Conservation (phyloP, 1,140 invertebrate genomes). For the Orius laevigatus region DNA sequence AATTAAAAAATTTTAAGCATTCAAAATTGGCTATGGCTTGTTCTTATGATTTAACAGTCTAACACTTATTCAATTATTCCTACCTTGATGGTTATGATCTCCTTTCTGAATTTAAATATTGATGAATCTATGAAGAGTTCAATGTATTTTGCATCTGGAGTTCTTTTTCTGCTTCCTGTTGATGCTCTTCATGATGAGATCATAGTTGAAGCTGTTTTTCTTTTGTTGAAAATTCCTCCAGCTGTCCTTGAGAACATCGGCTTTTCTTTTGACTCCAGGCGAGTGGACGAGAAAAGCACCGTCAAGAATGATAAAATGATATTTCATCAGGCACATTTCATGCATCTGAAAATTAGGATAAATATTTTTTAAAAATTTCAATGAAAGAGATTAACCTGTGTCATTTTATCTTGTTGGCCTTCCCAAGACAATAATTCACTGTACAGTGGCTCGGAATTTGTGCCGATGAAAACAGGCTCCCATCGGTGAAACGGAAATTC, state of each 20-base stretch:
- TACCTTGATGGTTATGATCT: too few relatives aligned
- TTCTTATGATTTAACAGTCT: too few relatives aligned
- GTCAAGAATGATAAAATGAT: conserved; percentile 56
- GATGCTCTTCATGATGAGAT: conserved; percentile 15
- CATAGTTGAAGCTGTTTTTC: conserved; percentile 16
- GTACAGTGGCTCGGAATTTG: conserved; percentile 59
- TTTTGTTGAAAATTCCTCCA: conserved; percentile 9
- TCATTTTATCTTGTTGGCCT: conserved; percentile 71
- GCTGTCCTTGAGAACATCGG: conserved; percentile 6
- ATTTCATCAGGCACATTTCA: conserved; percentile 59
- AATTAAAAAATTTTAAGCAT: too few relatives aligned
- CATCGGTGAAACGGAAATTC: conserved; percentile 58
- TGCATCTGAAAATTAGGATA: conserved; percentile 43
- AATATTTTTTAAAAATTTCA: not conserved
- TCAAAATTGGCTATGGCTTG: too few relatives aligned
- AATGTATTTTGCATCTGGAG: conserved; percentile 61
- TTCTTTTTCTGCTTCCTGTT: conserved; percentile 25
- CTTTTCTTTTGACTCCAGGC: conserved; percentile 42
- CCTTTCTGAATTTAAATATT: not conserved
- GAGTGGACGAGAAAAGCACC: conserved; percentile 64
- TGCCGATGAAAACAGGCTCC: conserved; percentile 72
- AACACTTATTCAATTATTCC: too few relatives aligned
- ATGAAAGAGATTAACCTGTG: too few relatives aligned
- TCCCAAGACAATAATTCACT: conserved; percentile 67
- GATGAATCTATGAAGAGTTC: not conserved